phyloP scores from a whole-genome alignment of 2,797 vertebrate species.

The Lepus oiostolus region DNA sequence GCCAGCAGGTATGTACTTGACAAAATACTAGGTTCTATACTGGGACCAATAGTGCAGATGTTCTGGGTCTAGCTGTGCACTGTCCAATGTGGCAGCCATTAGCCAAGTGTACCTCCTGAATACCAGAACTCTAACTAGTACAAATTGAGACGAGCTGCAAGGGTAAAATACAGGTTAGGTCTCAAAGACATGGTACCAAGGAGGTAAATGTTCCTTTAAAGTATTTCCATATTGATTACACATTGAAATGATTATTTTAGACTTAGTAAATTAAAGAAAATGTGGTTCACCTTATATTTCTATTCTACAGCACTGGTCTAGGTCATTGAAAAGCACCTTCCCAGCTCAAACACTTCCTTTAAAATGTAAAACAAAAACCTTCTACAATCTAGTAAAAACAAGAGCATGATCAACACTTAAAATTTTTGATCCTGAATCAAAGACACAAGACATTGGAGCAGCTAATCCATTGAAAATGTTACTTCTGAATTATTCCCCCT shows the following conservation, averaged over 20 bases:
- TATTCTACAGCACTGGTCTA: not conserved
- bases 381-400: slow-evolving; percentile 48
- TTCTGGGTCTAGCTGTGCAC: not conserved
- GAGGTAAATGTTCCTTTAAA: slow-evolving; percentile 1
- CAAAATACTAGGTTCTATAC: slow-evolving; percentile 24
- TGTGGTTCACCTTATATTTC: slow-evolving; percentile 15
- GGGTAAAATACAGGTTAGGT: not conserved
- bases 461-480: slow-evolving; percentile 46
- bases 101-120: not conserved
- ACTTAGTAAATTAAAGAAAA: slow-evolving; percentile 25
- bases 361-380: slow-evolving; percentile 53
- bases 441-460: slow-evolving; percentile 11
- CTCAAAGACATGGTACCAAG: slow-evolving; percentile 51
- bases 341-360: slow-evolving; percentile 43
- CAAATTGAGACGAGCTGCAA: not conserved
- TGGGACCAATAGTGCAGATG: not conserved
- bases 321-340: slow-evolving; percentile 20
- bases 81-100: not conserved
- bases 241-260: slow-evolving; percentile 26
- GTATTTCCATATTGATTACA: not conserved
- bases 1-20: not conserved
- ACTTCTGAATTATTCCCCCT: slow-evolving; percentile 37
- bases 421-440: slow-evolving; percentile 55
- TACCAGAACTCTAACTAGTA: not conserved
- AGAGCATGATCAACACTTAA: slow-evolving; percentile 30